phyloP scores from a whole-genome alignment of 2,888 invertebrate species.

The Patella ulyssiponensis region DNA sequence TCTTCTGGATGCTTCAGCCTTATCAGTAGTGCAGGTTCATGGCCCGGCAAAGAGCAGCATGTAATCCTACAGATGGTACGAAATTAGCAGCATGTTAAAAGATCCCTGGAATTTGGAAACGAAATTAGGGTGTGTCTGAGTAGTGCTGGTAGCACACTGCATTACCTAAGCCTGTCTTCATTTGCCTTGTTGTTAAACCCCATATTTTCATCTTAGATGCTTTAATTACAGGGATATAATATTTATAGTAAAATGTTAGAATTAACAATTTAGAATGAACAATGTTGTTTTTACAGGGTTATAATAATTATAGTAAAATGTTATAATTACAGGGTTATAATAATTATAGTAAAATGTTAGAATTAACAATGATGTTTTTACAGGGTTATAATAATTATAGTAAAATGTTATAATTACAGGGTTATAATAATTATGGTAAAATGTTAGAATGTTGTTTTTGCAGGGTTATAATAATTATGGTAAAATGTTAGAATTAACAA shows the following conservation, averaged over 20 bases:
- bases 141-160: no score
- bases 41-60: no score
- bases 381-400: conserved; percentile 37
- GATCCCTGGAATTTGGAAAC: no score
- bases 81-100: no score
- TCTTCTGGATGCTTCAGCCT: no score
- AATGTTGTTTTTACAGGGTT: conserved; percentile 45
- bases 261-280: conserved; percentile 50
- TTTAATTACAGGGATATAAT: conserved; percentile 42
- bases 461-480: conserved; percentile 53
- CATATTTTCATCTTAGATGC: no score
- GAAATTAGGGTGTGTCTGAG: no score
- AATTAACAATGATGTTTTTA: conserved; percentile 36
- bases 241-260: conserved; percentile 52
- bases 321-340: conserved; percentile 56
- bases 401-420: background rate
- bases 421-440: background rate
- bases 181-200: no score
- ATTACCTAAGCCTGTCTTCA: no score
- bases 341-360: conserved; percentile 52
- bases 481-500: conserved; percentile 27
- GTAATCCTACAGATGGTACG: no score
- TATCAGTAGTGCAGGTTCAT: no score
- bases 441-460: conserved; percentile 22
- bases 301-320: conserved; percentile 53